Conservation (phyloP, 2,113 vertebrate genomes). For the Galeopterus variegatus region DNA sequence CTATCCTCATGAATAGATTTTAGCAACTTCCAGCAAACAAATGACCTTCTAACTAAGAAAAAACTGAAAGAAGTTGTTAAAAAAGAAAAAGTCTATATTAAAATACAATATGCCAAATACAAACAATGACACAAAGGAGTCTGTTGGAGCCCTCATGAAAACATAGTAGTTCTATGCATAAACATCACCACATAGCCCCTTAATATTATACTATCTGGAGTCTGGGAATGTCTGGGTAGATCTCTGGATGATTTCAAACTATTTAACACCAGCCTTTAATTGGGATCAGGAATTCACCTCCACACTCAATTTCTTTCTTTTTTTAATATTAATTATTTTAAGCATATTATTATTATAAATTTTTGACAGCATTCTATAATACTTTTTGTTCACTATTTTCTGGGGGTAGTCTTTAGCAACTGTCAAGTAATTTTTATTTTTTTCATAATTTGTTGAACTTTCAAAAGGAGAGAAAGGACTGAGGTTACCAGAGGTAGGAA, state of each 20-base stretch:
- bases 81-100: not conserved
- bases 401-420: not conserved
- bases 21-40: slow-evolving; percentile 11
- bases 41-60: slow-evolving; percentile 57
- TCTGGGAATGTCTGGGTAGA: slow-evolving; percentile 44
- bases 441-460: not conserved
- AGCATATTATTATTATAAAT: no score
- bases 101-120: slow-evolving; percentile 60
- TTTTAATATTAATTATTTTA: no score
- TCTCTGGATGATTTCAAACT: slow-evolving; percentile 33
- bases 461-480: no score
- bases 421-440: not conserved
- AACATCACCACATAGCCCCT: slow-evolving; percentile 28
- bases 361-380: not conserved
- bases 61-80: not conserved
- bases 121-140: slow-evolving; percentile 28
- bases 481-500: no score
- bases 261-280: slow-evolving; percentile 35
- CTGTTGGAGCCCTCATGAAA: slow-evolving; percentile 66
- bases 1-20: not conserved
- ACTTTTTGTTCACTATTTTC: slow-evolving; percentile 18
- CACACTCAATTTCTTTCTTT: not conserved
- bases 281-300: not conserved
- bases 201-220: not conserved
- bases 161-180: not conserved